Conservation (phyloP, 2,797 vertebrate genomes). For the Brachyrhaphis roseni region DNA sequence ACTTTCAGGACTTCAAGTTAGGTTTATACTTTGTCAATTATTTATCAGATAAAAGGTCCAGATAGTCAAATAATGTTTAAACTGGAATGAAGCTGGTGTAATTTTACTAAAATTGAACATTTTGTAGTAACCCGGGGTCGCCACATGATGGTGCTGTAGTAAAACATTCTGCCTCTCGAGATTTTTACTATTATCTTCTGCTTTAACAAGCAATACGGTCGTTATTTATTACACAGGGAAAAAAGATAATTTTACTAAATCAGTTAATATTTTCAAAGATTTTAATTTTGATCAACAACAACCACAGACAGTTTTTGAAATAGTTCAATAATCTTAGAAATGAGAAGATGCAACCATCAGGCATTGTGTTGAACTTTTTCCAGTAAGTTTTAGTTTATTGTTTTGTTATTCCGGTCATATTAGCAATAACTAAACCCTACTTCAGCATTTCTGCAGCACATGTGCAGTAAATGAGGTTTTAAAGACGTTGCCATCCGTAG, state of each 20-base stretch:
- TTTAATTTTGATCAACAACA: too few relatives aligned
- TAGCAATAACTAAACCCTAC: background rate
- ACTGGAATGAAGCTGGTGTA: background rate
- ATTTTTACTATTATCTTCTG: background rate
- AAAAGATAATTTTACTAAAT: background rate
- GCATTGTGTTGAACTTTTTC: background rate
- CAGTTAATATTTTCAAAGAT: background rate
- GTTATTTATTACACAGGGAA: background rate
- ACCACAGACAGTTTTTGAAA: background rate
- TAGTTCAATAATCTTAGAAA: background rate
- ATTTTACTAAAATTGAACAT: background rate
- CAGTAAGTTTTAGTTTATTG: background rate
- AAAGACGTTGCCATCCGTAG: background rate
- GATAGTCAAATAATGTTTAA: background rate
- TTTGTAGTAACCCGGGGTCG: background rate
- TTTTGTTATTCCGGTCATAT: background rate
- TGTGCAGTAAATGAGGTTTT: background rate
- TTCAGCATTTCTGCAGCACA: background rate
- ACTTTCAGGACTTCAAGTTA: background rate
- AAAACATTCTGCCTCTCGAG: conserved; percentile 2
- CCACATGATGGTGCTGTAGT: conserved; percentile 20
- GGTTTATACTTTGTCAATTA: background rate
- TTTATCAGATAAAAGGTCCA: background rate
- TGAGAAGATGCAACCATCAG: background rate
- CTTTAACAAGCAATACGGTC: background rate